A percentile compares a stretch with the other conserved stretches of the same genome.
Evolutionary conservation across 2,797 vertebrate genomes (phyloP).

Genomic region (Sarcophilus harrisii): DNA sequence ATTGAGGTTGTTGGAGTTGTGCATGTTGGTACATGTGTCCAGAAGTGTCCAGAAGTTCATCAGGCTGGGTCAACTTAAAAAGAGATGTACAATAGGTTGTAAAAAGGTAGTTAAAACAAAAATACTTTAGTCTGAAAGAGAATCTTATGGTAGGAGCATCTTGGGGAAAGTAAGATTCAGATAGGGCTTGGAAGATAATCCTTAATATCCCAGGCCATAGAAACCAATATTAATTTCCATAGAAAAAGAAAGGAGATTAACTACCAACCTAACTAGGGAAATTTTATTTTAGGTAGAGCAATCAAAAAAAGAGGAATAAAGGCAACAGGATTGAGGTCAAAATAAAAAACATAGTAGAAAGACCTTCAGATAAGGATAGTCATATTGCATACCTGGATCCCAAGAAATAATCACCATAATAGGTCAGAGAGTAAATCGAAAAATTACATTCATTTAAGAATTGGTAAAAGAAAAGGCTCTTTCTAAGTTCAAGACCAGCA

Average conservation of each 20-base stretch:
- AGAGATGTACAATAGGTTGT: background rate
- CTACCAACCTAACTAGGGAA: background rate
- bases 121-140: background rate
- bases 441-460: background rate
- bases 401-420: background rate
- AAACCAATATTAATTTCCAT: background rate
- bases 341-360: background rate
- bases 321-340: background rate
- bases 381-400: background rate
- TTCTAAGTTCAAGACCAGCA: background rate
- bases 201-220: background rate
- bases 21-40: background rate
- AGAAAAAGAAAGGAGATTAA: background rate
- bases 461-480: background rate
- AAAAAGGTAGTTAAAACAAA: background rate
- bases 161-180: background rate
- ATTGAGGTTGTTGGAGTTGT: background rate
- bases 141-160: background rate
- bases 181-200: background rate
- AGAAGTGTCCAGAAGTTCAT: background rate
- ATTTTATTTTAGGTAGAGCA: background rate
- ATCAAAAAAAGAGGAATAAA: background rate
- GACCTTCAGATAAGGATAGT: background rate
- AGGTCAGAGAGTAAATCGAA: background rate
- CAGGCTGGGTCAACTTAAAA: background rate